Evolutionary conservation across 1,140 invertebrate species (phyloP), one percentile per base, ranked within the genome.

Genomic region (Drosophila carrolli): DNA sequence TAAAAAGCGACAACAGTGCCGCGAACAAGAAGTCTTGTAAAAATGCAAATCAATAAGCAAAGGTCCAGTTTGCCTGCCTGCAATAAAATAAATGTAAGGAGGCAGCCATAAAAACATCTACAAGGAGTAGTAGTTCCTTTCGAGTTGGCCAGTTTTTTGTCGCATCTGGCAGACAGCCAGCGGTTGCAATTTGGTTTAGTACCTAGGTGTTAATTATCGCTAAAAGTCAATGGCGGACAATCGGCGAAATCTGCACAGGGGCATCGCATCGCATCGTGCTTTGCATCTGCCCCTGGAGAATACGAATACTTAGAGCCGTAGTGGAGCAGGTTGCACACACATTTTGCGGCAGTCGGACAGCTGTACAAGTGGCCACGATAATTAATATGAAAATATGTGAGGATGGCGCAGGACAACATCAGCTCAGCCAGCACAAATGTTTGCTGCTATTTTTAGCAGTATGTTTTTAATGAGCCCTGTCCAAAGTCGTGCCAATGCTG

Each of bases 41-140:
- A 89, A 89, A 89, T 89, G 84, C 84, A 89, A 89, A 89, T 89
- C 84, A 89, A 89, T 89, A 89, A 89, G 76, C 61, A 83, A 79
- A 68, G 68, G 51, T 75, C 81, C 76, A 77, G 81, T 68, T 78
- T 65, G 80, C 63, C 60, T 66, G 60, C 46, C 66, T 44, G 79
- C 83, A 89, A 88, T 88, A 89, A 88, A 88, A 88, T 89, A 89
- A 89, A 89, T 81, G 78, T 81, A 85, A 86, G 56, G 47, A 59
- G 54, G 48, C 47, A 50, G 47, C 35, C 67, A 78, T 53, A 63
- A 59, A 59, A 84, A 62, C 37, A 19, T 14, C 43, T 50, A 83
- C 67, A 80, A 65, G 81, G 47, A 72, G 48, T 14, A 32, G 37
- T 29, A 44, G 65, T 51, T 66, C 56, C 38, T 43, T 55, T 55